Evolutionary conservation across 2,113 vertebrate species (phyloP), one percentile per base, ranked within the genome.

Genomic region (Tetraodon nigroviridis): DNA sequence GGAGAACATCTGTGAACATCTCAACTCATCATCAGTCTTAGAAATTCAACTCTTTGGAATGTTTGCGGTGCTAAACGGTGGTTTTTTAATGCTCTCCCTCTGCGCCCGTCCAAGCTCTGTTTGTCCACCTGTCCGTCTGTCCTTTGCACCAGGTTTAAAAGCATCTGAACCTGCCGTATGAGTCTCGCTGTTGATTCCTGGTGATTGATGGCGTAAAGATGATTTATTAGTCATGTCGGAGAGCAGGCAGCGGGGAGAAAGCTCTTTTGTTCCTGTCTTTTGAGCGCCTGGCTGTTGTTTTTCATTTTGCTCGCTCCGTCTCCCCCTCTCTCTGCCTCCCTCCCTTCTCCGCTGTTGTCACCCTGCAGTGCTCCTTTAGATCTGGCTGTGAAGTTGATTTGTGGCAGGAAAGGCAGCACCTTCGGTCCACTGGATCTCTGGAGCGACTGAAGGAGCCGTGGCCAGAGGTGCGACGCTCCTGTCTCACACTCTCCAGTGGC

Each of bases 211-310:
- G 73, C 8, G 52, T 50, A 20, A 64, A 62, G 61, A 75, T 77
- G 81, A 84, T 82, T 76, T 70, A 84, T 86, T 73, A 76, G 79
- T 67, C 52, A 51, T 61, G 74, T 82, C 58, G 22, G 41, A 49
- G 65, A 74, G 67, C 67, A 62, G 66, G 68, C 77, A 70, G 61
- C 64, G 20, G 61, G 58, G 58, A 51, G 63, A 67, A 54, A 67
- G 73, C 75, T 82, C 63, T 77, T 83, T 80, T 83, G 78, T 84
- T 58, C 54, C 72, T 68, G 84, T 83, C 74, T 69, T 81, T 58
- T 60, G 52, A 73, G 67, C 54, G 44, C 55, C 73, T 60, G 13
- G 12, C 70, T 51, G 64, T 63, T 82, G 76, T 79, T 81, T 80
- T 74, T 81, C 78, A 78, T 85, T 73, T 74, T 51, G 58, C 58